Percentiles rank a stretch among this genome's conserved stretches.
Conservation (phyloP, 2,888 invertebrate species). For the Pandemis heparana region DNA sequence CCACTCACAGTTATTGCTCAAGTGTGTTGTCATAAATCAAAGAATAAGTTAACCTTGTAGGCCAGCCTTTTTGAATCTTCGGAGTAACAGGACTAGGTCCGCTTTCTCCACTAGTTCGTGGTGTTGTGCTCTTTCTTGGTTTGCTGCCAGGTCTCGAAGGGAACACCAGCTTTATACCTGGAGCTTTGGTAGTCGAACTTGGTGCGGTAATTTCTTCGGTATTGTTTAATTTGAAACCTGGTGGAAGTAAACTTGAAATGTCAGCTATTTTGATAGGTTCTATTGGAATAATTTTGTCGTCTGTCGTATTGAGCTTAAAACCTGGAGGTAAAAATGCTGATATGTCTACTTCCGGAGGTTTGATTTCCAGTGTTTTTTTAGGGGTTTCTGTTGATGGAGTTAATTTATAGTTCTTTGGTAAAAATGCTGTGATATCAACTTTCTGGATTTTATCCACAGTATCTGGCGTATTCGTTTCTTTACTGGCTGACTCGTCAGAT, state of each 20-base stretch:
- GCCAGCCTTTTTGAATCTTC: conserved; percentile 94
- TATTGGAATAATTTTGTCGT: conserved; percentile 38
- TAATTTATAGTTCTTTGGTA: conserved; percentile 87
- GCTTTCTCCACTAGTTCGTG: conserved; percentile 74
- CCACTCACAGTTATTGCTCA: background rate
- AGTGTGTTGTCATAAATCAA: background rate
- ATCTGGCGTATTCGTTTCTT: conserved; percentile 62
- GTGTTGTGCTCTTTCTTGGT: conserved; percentile 86
- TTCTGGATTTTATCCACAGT: conserved; percentile 65
- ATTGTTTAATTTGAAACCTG: conserved; percentile 74
- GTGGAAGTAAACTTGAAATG: conserved; percentile 70
- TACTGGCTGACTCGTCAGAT: conserved; percentile 61
- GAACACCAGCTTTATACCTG: conserved; percentile 90
- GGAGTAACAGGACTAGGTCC: conserved; percentile 84
- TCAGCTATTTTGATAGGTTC: conserved; percentile 47
- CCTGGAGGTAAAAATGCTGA: conserved; percentile 88
- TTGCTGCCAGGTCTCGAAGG: conserved; percentile 92
- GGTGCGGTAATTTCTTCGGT: conserved; percentile 57
- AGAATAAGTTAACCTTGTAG: conserved; percentile 86
- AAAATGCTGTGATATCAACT: conserved; percentile 84
- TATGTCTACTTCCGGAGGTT: conserved; percentile 77
- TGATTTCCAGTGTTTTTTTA: conserved; percentile 58
- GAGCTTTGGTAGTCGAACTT: conserved; percentile 71
- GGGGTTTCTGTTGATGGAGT: conserved; percentile 66
- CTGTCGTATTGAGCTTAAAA: conserved; percentile 40